Evolutionary conservation across 2,888 invertebrate species (phyloP), one percentile per base, ranked within the genome.

Genomic region (Ochropacha duplaris): DNA sequence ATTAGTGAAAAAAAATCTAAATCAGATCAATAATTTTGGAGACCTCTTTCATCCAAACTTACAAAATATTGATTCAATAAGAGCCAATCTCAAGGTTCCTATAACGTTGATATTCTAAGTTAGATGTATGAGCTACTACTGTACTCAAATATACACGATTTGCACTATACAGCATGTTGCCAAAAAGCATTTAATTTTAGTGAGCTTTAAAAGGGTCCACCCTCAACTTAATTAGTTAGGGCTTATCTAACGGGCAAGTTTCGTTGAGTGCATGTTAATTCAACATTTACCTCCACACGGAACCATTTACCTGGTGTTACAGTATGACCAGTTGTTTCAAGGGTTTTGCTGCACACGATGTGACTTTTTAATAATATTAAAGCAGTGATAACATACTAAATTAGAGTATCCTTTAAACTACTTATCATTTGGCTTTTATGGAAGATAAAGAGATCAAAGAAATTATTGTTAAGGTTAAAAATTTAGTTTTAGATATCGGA

Each of bases 201-300:
- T 78, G 79, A 81, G 74, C 76, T 69, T 81, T 79, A 78, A 82
- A 81, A 78, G 83, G 83, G 75, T 74, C 70, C 57, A 59, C 68
- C 79, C 79, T 73, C 74, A 73, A 81, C 79, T 81, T 83, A 84
- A 83, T 84, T 83, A 83, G 81, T 76, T 70, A 72, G 56, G 68
- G 71, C 76, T 81, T 81, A 83, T 84, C 82, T 79, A 58, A 63
- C 68, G 62, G 58, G 54, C 65, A 74, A 74, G 66, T 69, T 67
- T 64, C 49, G 14, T 36, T 54, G 56, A 59, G 52, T 64, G 71
- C 67, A 75, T 76, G 69, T 65, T 71, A 76, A 78, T 75, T 67
- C 62, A 24, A 56, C 56, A 34, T 31, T 52, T 31, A 31, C 19
- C 31, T 22, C 31, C 11, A 16, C 34, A 19, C 16, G 34, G 52